Base-by-base conservation (phyloP, 2,888 invertebrate species). In the Acrocera orbiculus region DNA sequence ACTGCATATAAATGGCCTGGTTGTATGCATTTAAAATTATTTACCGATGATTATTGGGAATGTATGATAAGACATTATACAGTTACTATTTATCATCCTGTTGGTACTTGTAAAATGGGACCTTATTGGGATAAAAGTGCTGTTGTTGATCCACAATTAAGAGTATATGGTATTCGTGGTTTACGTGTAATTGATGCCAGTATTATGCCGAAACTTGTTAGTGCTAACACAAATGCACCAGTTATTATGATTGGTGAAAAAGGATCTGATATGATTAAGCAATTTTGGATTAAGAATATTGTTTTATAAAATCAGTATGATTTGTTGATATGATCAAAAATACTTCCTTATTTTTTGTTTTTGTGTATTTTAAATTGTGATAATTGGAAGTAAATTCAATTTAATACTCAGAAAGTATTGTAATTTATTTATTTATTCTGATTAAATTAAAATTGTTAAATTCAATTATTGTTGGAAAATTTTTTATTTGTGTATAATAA, bases 201-300 rank as follows among this genome's bases (percentile, higher is more conserved):
- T 35, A 78, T 85, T 15, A 85, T 86, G 82, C 86, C 86, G 1
- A 80, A 73, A 43, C 59, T 83, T 41, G 81, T 85, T 1, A 82
- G 81, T 43, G 83, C 82, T 1, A 86, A 86, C 44, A 86, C 85
- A 0, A 86, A 85, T 48, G 85, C 82, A 0, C 85, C 85, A 0
- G 72, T 71, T 1, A 83, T 89, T 19, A 89, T 89, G 87, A 77
- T 89, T 29, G 89, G 76, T 0, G 89, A 89, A 52, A 89, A 87
- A 53, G 86, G 80, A 0, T 69, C 86, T 8, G 86, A 89, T 50
- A 67, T 89, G 69, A 79, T 89, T 30, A 86, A 85, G 52, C 76
- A 81, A 44, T 76, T 69, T 50, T 86, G 85, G 85, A 56, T 76
- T 36, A 75, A 73, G 42, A 63, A 68, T 40, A 53, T 53, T 2